Evolutionary conservation across 2,888 invertebrate genomes (phyloP).

Genomic region (Anodontia alba): DNA sequence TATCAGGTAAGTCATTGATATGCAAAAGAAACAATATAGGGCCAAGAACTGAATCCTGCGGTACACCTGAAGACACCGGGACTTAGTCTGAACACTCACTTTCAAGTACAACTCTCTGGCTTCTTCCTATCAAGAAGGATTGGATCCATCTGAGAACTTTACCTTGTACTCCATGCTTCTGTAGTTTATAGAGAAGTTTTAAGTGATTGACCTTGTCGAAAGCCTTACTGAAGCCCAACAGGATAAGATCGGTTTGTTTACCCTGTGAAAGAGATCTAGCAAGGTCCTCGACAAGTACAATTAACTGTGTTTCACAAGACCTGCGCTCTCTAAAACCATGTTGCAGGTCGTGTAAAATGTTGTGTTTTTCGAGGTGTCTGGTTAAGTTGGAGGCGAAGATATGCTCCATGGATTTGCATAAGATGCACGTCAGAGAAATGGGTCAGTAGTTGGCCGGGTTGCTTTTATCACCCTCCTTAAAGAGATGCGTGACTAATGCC

Average conservation of each 20-base stretch:
- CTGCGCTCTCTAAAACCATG: background rate
- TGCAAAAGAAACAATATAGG: slow-evolving; percentile 12
- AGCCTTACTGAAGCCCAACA: background rate
- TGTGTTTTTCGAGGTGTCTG: too few species aligned
- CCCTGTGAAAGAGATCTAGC: background rate
- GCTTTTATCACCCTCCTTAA: background rate
- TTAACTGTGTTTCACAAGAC: background rate
- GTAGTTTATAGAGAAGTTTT: slow-evolving; percentile 15
- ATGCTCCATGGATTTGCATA: too few species aligned
- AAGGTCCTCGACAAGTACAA: background rate
- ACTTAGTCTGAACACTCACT: slow-evolving; percentile 15
- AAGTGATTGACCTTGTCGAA: slow-evolving; percentile 23
- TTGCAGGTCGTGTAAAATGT: too few species aligned
- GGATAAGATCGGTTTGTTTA: background rate
- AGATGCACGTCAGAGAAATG: too few species aligned
- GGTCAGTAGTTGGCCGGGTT: background rate
- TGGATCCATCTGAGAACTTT: slow-evolving; percentile 19
- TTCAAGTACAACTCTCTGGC: slow-evolving; percentile 23
- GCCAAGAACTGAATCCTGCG: slow-evolving; percentile 24
- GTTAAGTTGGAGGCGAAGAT: too few species aligned
- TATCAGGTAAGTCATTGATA: slow-evolving; percentile 6
- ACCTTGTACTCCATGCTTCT: slow-evolving; percentile 9
- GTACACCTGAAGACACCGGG: slow-evolving; percentile 26
- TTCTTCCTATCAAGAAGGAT: slow-evolving; percentile 12
- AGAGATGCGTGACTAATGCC: too few species aligned